A percentile compares a stretch with the other conserved stretches of the same genome.
Evolutionary conservation across 2,113 vertebrate genomes (phyloP).

Genomic region (Oryctolagus cuniculus): mOryCun1.1 NC_091432.1:161666001-161666500

Average conservation of each 20-base stretch:
- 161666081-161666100: slow-evolving; percentile 1
- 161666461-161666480: too few species aligned
- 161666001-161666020: not conserved
- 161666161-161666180: not conserved
- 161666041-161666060: not conserved
- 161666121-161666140: not conserved
- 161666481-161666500: too few species aligned
- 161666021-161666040: too few species aligned
- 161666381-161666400: too few species aligned
- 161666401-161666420: too few species aligned
- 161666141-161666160: not conserved
- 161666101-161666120: not conserved
- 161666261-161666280: not conserved
- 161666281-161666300: not conserved
- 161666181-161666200: slow-evolving; percentile 5
- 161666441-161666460: too few species aligned
- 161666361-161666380: not conserved
- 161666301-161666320: not conserved
- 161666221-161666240: slow-evolving; percentile 24
- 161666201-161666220: not conserved
- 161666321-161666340: not conserved
- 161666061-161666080: not conserved
- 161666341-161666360: not conserved
- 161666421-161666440: too few species aligned
- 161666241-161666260: not conserved